Conservation (phyloP, 2,888 invertebrate species). For the Trypoxylon attenuatum region DNA sequence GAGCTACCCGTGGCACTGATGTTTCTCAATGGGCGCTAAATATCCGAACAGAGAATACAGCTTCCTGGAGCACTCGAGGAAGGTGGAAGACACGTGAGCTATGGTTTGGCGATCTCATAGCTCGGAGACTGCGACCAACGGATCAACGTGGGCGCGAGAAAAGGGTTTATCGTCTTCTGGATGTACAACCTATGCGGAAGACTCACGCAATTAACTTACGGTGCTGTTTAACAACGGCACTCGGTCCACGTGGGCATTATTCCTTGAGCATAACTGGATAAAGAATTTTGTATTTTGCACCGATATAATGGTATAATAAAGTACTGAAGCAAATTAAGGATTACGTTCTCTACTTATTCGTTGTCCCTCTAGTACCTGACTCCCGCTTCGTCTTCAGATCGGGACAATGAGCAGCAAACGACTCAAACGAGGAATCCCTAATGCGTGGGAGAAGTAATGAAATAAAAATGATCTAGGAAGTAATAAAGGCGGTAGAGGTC, state of each 20-base stretch:
- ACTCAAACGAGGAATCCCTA: too few species aligned
- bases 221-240: too few species aligned
- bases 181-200: constrained; percentile 18
- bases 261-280: too few species aligned
- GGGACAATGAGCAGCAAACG: too few species aligned
- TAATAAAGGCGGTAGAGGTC: background rate
- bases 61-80: constrained; percentile 29
- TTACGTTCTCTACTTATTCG: too few species aligned
- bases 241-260: too few species aligned
- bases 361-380: too few species aligned
- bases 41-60: constrained; percentile 42
- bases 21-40: constrained; percentile 57
- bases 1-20: constrained; percentile 43
- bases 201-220: constrained; percentile 43
- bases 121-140: too few species aligned
- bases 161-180: constrained; percentile 43
- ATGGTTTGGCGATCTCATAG: constrained; percentile 50
- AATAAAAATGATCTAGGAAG: background rate
- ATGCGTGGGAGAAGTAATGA: background rate
- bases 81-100: constrained; percentile 47
- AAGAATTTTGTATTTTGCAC: too few species aligned
- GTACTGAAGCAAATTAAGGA: too few species aligned
- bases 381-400: too few species aligned
- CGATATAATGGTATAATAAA: too few species aligned
- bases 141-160: constrained; percentile 45